Base-by-base conservation (phyloP, 2,113 vertebrate species). In the Perca schrenkii region DNA sequence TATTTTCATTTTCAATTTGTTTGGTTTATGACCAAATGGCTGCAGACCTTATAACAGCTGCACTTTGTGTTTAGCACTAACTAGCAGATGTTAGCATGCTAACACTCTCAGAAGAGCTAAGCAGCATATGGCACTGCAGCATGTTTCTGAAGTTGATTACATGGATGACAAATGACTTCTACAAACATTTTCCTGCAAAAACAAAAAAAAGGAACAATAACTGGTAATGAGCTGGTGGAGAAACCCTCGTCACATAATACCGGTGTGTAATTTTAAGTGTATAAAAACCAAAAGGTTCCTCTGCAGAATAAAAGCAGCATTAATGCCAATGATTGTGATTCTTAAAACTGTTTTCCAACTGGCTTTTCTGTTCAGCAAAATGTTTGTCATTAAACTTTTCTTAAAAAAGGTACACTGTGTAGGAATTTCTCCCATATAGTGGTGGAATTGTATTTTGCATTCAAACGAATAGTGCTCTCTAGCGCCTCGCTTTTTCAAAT, bases 321-420 rank as follows among this genome's bases (percentile, higher is more conserved):
- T 19, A 11, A 69, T 52, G 57, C 12, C 62, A 46, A 25, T 4
- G 1, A 50, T 13, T 16, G 34, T n/a, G n/a, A 65, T 65, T 47
- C 64, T 47, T 3, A 8, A 36, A 15, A 22, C 22, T 22, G 52
- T 53, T 43, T 74, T 47, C 25, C 74, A 50, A 22, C 17, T 17
- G 17, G 10, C 25, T 71, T 57, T 67, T 64, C 54, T 65, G 54
- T 79, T 15, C 4, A 50, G 65, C 16, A 68, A 28, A 63, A 68
- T 47, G 74, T 49, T 46, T 66, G 82, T 58, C 82, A 81, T 56
- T 74, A 56, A 82, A 73, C 12, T 31, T 36, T 43, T 52, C 19
- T 28, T 28, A 28, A 28, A 25, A 25, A 28, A 28, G 28, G 28
- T 28, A 28, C 28, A 28, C 28, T 28, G 28, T 28, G 28, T 28